Conservation (phyloP, 2,888 invertebrate species). For the Plagodis pulveraria region DNA sequence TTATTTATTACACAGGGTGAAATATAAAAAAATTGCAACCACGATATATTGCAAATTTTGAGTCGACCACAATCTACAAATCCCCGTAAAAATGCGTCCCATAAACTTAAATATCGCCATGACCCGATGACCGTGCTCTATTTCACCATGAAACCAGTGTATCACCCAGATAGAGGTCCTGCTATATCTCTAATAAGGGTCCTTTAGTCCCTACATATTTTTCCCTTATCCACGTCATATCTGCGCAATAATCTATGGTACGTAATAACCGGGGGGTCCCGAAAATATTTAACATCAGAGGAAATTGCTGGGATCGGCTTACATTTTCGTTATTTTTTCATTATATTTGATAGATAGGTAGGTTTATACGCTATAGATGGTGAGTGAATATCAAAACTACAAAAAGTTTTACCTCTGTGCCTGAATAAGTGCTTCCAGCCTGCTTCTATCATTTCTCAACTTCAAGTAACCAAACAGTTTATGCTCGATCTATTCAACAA, state of each 20-base stretch:
- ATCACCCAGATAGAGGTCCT: conserved; percentile 18
- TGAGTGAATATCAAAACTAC: too few relatives aligned
- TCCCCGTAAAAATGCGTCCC: conserved; percentile 3
- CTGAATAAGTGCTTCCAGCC: too few relatives aligned
- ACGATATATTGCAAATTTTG: background rate
- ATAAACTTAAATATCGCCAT: conserved; percentile 11
- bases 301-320: conserved; percentile 21
- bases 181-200: conserved; percentile 39
- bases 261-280: conserved; percentile 31
- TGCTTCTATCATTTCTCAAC: too few relatives aligned
- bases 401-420: too few relatives aligned
- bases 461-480: too few relatives aligned
- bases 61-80: background rate
- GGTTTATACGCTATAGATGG: too few relatives aligned
- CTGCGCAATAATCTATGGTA: conserved; percentile 40
- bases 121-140: conserved; percentile 7
- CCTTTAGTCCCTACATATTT: conserved; percentile 38
- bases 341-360: conserved; percentile 20
- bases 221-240: conserved; percentile 39
- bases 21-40: too few relatives aligned
- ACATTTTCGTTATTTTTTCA: conserved; percentile 31
- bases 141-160: background rate
- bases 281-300: conserved; percentile 38
- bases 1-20: too few relatives aligned
- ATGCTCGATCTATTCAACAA: too few relatives aligned